phyloP scores from a whole-genome alignment of 2,797 vertebrate species.

The Acanthurus leucopareius region DNA sequence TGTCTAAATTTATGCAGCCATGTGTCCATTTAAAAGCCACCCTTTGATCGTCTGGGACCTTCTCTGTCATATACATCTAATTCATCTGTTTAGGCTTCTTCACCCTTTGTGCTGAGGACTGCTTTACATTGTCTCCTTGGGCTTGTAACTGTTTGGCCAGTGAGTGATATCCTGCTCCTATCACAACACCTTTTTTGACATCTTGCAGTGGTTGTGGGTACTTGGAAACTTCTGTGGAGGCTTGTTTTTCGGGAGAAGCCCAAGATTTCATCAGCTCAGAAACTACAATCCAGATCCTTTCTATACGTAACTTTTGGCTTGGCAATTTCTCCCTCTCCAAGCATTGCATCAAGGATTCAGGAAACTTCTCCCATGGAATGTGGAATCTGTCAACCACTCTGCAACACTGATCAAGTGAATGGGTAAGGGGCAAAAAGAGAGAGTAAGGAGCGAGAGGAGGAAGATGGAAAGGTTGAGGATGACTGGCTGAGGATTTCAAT shows the following conservation, averaged over 20 bases:
- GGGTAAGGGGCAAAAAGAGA: neutral
- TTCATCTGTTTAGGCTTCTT: neutral
- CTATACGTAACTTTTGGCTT: constrained; percentile 11
- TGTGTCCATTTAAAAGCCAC: constrained; percentile 39
- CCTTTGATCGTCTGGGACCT: constrained; percentile 16
- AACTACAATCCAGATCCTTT: constrained; percentile 31
- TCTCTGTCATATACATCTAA: constrained; percentile 37
- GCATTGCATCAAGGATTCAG: constrained; percentile 27
- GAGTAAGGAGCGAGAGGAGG: neutral
- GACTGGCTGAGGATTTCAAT: neutral
- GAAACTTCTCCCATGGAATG: constrained; percentile 34
- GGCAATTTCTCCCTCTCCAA: constrained; percentile 36
- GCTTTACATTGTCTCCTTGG: constrained; percentile 34
- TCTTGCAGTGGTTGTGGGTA: constrained; percentile 17
- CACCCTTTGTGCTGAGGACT: neutral
- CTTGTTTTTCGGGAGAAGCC: neutral
- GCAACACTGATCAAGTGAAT: neutral
- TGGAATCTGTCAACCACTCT: constrained; percentile 25
- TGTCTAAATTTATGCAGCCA: constrained; percentile 45
- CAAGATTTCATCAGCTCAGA: constrained; percentile 26
- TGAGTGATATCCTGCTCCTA: constrained; percentile 24
- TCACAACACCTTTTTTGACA: constrained; percentile 5
- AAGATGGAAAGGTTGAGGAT: neutral
- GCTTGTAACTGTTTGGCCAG: constrained; percentile 28
- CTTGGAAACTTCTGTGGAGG: constrained; percentile 11